Percentiles rank a stretch among this genome's conserved stretches.
Evolutionary conservation across 2,888 invertebrate species (phyloP).

Genomic region (Spisula solida): DNA sequence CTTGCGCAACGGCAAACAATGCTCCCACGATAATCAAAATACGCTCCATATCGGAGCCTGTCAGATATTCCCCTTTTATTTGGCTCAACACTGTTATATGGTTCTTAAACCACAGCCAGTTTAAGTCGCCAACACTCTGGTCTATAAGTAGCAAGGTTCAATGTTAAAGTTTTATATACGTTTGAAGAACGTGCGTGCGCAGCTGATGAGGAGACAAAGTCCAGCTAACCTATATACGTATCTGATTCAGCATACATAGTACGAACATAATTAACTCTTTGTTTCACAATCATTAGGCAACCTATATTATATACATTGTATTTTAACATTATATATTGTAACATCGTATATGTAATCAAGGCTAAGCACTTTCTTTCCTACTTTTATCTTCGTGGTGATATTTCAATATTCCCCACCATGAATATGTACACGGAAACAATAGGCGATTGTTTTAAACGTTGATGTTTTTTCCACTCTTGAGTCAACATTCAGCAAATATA

Average conservation of each 20-base stretch:
- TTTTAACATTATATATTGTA: slow-evolving; percentile 17
- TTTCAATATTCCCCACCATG: neutral
- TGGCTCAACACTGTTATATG: neutral
- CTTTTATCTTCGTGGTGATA: neutral
- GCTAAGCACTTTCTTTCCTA: neutral
- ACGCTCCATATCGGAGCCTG: slow-evolving; percentile 40
- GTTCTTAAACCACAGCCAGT: neutral
- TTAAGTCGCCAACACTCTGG: neutral
- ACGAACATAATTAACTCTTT: neutral
- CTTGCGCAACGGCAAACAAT: slow-evolving; percentile 24
- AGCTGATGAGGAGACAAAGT: slow-evolving; percentile 47
- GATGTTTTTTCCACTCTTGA: too few relatives aligned
- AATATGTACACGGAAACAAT: neutral
- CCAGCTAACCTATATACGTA: slow-evolving; percentile 37
- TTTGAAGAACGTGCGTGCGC: slow-evolving; percentile 41
- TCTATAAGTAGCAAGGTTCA: neutral
- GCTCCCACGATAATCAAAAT: slow-evolving; percentile 34
- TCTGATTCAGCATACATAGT: slow-evolving; percentile 45
- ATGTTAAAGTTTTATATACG: slow-evolving; percentile 15
- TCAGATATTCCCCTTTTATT: neutral
- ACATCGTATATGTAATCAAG: neutral
- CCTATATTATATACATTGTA: neutral
- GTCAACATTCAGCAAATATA: too few relatives aligned
- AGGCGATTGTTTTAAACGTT: neutral
- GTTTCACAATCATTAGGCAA: slow-evolving; percentile 19